Base-by-base conservation (phyloP, 2,113 vertebrate species). In the Malaclemys terrapin region DNA sequence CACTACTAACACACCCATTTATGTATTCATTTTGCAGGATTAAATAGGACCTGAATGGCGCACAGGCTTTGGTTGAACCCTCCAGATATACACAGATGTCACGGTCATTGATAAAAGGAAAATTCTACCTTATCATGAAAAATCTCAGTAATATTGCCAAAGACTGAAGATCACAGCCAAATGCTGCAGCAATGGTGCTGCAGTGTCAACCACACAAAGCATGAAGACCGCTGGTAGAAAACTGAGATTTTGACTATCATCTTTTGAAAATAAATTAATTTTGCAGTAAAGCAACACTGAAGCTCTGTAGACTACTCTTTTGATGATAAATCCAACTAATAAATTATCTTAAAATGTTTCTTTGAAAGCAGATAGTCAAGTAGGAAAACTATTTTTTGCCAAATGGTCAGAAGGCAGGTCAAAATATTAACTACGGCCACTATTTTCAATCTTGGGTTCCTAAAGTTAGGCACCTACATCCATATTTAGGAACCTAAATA, bases 211-310 rank as follows among this genome's bases (percentile, higher is more conserved):
- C 75, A 45, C 78, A 22, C 10, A 85, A 31, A 57, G 2, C 8
- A 76, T n/a, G 22, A 57, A 72, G 65, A n/a, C 22, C 1, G 38
- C 6, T 8, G 13, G 45, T 5, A 80, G 2, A 95, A 65, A 47
- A 1, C 6, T 10, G 12, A 78, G 13, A 8, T 13, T 82, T 35
- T 12, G 87, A 6, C 2, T 79, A 78, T 29, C 0, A 12, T 22
- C 80, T 91, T 87, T 42, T 50, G 31, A 27, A 72, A 80, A 88
- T 25, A 65, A n/a, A 38, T 38, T 38, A 72, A 38, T n/a, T 38
- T 72, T n/a, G 16, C 19, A 7, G n/a, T n/a, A 72, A 38, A 38
- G n/a, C n/a, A 72, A 4, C 31, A 76, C 20, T 27, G 49, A 89
- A 75, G 13, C 7, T n/a, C 62, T 5, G 10, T 1, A 53, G n/a